Conservation (phyloP, 1,140 invertebrate genomes). For the Bicyclus anynana region DNA sequence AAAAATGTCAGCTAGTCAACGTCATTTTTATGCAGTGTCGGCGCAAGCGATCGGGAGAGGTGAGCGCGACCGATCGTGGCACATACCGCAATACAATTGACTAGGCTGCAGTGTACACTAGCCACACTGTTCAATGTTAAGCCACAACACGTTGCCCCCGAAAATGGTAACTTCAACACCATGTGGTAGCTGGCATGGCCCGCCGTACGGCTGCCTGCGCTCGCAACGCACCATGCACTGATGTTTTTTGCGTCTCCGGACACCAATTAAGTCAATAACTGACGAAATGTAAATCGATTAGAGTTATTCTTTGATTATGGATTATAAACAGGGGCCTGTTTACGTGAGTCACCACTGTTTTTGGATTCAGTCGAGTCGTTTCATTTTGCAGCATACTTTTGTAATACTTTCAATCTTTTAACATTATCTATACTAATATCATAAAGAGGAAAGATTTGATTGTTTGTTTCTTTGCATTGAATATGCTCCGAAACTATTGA, state of each 20-base stretch:
- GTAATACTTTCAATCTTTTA: neutral
- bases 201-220: slow-evolving; percentile 35
- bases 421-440: too few species aligned
- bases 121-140: slow-evolving; percentile 14
- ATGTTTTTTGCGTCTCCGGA: slow-evolving; percentile 51
- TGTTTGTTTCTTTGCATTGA: too few species aligned
- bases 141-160: slow-evolving; percentile 21
- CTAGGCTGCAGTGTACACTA: slow-evolving; percentile 21
- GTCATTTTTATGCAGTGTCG: slow-evolving; percentile 50
- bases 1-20: slow-evolving; percentile 45
- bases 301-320: slow-evolving; percentile 38
- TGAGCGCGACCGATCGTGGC: slow-evolving; percentile 54
- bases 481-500: too few species aligned
- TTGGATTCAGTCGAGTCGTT: neutral
- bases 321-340: slow-evolving; percentile 7
- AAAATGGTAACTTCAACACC: slow-evolving; percentile 49
- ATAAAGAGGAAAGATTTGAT: too few species aligned
- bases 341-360: slow-evolving; percentile 1
- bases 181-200: slow-evolving; percentile 35
- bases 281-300: slow-evolving; percentile 57
- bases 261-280: slow-evolving; percentile 61
- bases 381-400: neutral
- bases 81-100: slow-evolving; percentile 60
- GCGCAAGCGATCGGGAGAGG: slow-evolving; percentile 43
- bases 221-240: slow-evolving; percentile 44